Evolutionary conservation across 2,888 invertebrate species (phyloP).

Genomic region (Acanthosepion esculentum): DNA sequence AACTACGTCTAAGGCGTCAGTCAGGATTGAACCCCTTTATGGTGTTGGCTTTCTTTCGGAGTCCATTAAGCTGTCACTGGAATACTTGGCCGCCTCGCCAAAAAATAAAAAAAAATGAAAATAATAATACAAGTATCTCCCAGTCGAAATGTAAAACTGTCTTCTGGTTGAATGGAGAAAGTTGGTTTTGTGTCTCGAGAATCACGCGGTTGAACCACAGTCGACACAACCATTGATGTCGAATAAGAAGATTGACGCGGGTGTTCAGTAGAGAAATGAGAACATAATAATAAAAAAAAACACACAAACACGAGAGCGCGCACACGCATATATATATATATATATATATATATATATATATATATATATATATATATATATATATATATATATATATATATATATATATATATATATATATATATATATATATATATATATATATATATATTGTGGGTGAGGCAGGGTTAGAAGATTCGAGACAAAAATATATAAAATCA

Average conservation of each 20-base stretch:
- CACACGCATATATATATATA: background rate
- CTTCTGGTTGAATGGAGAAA: background rate
- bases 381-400: background rate
- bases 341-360: too few species aligned
- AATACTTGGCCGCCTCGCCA: background rate
- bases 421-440: too few species aligned
- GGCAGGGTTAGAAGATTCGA: too few species aligned
- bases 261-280: background rate
- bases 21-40: background rate
- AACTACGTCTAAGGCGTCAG: background rate
- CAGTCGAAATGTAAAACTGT: background rate
- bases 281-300: background rate
- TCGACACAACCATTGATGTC: background rate
- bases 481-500: too few species aligned
- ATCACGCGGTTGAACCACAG: background rate
- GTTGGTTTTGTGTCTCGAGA: background rate
- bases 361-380: background rate
- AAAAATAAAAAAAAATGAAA: background rate
- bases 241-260: background rate
- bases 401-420: too few species aligned
- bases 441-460: too few species aligned
- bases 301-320: background rate
- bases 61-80: conserved; percentile 8
- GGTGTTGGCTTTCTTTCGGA: background rate
- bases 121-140: background rate